Conservation (phyloP, 2,888 invertebrate genomes). For the Tetragonisca angustula region DNA sequence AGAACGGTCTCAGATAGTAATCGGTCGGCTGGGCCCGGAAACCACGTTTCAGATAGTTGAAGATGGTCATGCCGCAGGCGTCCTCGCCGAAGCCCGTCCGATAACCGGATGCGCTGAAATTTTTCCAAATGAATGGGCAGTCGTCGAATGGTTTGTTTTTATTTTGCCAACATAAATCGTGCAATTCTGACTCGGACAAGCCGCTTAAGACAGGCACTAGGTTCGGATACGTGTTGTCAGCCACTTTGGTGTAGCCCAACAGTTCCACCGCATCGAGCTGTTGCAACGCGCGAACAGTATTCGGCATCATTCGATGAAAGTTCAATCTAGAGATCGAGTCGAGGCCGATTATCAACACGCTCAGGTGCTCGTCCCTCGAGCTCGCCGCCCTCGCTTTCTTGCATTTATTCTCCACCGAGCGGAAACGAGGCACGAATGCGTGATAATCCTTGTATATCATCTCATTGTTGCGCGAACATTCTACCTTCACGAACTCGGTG, state of each 20-base stretch:
- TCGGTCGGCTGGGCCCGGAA: conserved; percentile 93
- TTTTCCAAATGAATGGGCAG: conserved; percentile 94
- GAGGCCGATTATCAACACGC: conserved; percentile 92
- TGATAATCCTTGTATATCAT: conserved; percentile 89
- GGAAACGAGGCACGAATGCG: conserved; percentile 86
- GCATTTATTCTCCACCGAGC: conserved; percentile 74
- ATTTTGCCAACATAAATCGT: conserved; percentile 88
- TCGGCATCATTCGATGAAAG: conserved; percentile 93
- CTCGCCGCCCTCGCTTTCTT: conserved; percentile 57
- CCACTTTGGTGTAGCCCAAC: conserved; percentile 96
- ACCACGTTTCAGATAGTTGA: conserved; percentile 92
- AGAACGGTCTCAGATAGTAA: conserved; percentile 92
- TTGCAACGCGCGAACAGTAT: conserved; percentile 87
- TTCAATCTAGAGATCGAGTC: conserved; percentile 95
- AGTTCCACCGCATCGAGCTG: conserved; percentile 90
- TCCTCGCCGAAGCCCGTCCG: conserved; percentile 94
- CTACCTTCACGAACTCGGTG: conserved; percentile 89
- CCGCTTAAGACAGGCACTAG: conserved; percentile 93
- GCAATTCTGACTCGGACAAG: conserved; percentile 87
- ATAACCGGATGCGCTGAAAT: conserved; percentile 89
- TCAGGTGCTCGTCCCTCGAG: conserved; percentile 84
- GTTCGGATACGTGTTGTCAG: conserved; percentile 97
- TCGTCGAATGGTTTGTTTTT: conserved; percentile 88
- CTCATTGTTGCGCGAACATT: conserved; percentile 84
- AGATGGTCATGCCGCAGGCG: conserved; percentile 90